phyloP scores from a whole-genome alignment of 2,888 invertebrate species.

The Platypus cylindrus region DNA sequence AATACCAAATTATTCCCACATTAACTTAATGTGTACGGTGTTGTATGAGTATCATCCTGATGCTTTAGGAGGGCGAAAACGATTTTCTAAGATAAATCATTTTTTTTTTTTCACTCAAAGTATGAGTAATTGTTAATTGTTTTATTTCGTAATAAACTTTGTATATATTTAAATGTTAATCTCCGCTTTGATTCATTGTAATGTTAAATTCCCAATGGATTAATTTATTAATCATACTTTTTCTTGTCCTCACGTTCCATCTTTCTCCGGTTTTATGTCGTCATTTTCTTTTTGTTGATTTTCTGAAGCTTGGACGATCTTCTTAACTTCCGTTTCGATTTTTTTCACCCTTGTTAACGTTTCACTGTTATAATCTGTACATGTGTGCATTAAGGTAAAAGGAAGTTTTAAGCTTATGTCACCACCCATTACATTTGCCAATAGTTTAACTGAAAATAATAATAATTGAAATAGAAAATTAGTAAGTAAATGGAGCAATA shows the following conservation, averaged over 20 bases:
- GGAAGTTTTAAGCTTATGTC: constrained; percentile 68
- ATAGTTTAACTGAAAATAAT: constrained; percentile 47
- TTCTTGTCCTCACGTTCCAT: constrained; percentile 35
- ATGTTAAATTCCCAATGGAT: neutral
- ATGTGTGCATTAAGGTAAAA: constrained; percentile 65
- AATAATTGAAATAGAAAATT: no score
- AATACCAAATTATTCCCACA: no score
- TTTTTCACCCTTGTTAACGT: constrained; percentile 37
- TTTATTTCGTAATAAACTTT: no score
- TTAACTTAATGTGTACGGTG: no score
- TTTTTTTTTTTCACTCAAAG: no score
- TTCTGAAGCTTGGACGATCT: constrained; percentile 9
- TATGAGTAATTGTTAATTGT: no score
- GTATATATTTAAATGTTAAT: no score
- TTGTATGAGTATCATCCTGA: no score
- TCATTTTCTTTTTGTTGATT: constrained; percentile 8
- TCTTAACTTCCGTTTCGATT: constrained; percentile 8
- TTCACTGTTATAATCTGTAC: constrained; percentile 48
- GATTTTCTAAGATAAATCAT: no score
- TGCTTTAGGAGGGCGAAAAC: no score
- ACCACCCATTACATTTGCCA: constrained; percentile 70
- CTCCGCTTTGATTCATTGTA: neutral
- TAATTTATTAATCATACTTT: no score
- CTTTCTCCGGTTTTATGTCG: constrained; percentile 26
- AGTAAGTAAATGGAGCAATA: no score